These are phyloP conservation scores for Phaetusa simplex DNA, from an alignment of 2,113 vertebrate genomes.

Conservation along the genomic window DNA sequence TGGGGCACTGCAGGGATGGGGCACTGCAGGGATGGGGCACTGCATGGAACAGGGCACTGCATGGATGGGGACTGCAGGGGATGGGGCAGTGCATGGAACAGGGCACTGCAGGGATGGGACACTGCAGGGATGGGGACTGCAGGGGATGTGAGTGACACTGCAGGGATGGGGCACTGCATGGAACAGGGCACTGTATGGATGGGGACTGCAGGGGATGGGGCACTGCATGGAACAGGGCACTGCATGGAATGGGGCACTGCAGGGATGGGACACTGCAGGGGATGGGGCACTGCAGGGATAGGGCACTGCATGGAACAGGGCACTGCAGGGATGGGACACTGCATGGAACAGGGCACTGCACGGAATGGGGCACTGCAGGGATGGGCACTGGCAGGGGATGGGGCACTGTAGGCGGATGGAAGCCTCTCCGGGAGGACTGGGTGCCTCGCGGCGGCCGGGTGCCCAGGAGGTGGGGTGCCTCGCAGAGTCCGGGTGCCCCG, in stretches of 20 bases:
- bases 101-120: too few relatives aligned
- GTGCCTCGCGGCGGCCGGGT: neutral
- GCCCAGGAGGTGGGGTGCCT: neutral
- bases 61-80: neutral
- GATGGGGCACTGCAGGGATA: neutral
- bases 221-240: neutral
- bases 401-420: neutral
- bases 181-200: neutral
- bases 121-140: too few relatives aligned
- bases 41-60: neutral
- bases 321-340: neutral
- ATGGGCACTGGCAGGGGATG: neutral
- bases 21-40: neutral
- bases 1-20: neutral
- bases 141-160: too few relatives aligned
- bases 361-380: too few relatives aligned
- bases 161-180: neutral
- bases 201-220: neutral
- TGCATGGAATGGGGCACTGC: neutral
- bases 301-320: too few relatives aligned
- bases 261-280: neutral
- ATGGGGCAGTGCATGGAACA: neutral
- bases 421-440: accelerated
- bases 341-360: too few relatives aligned
- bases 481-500: neutral